Percentiles rank a stretch among this genome's conserved stretches.
phyloP scores from a whole-genome alignment of 2,888 invertebrate genomes.

The Apotomis capreana region DNA sequence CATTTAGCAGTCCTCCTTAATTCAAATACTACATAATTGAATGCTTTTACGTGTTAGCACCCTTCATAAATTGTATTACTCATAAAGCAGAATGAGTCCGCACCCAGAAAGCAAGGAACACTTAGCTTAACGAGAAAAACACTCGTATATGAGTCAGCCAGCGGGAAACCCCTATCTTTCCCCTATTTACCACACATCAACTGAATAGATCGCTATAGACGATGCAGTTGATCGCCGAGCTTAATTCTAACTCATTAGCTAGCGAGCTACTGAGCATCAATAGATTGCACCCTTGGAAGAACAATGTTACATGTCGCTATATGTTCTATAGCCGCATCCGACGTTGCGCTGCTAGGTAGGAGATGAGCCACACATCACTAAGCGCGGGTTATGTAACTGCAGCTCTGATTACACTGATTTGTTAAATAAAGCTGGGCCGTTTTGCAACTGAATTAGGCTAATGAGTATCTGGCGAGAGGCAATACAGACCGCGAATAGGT shows the following conservation, averaged over 20 bases:
- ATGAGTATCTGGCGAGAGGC: slow-evolving; percentile 17
- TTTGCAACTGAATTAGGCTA: slow-evolving; percentile 30
- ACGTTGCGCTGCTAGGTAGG: slow-evolving; percentile 1
- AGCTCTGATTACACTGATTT: slow-evolving; percentile 38
- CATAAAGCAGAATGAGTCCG: neutral
- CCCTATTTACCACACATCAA: slow-evolving; percentile 16
- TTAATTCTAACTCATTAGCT: slow-evolving; percentile 55
- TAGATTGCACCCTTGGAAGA: slow-evolving; percentile 30
- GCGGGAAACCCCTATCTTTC: slow-evolving; percentile 3
- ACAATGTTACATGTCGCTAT: slow-evolving; percentile 9
- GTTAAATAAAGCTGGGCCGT: slow-evolving; percentile 29
- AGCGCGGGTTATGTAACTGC: slow-evolving; percentile 28
- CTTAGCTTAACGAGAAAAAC: slow-evolving; percentile 19
- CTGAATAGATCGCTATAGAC: slow-evolving; percentile 23
- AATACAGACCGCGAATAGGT: slow-evolving; percentile 4
- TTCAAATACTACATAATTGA: too few species aligned
- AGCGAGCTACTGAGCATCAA: slow-evolving; percentile 47
- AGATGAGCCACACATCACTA: slow-evolving; percentile 29
- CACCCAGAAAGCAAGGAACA: neutral
- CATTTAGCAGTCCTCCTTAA: too few species aligned
- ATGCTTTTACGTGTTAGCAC: neutral
- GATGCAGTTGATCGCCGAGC: slow-evolving; percentile 50
- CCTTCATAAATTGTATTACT: neutral
- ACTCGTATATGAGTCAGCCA: slow-evolving; percentile 5
- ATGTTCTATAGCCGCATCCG: neutral